A percentile compares a stretch with the other conserved stretches of the same genome.
These are phyloP conservation scores for Lysandra coridon DNA, from an alignment of 2,888 invertebrate genomes.

Conservation along the genomic window DNA sequence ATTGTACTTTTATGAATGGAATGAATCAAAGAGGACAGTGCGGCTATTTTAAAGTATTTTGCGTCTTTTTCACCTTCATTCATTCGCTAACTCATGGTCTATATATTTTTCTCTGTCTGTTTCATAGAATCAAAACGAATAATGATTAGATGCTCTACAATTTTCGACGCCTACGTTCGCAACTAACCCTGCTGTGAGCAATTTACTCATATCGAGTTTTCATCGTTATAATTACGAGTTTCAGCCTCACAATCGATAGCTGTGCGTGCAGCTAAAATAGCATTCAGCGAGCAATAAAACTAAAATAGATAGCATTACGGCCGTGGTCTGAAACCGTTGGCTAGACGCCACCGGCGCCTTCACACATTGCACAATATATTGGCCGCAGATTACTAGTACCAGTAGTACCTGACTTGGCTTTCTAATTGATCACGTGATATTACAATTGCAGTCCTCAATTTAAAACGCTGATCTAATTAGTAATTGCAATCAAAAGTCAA, in stretches of 20 bases:
- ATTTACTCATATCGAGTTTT: not conserved
- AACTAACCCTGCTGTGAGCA: not conserved
- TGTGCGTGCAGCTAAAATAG: constrained; percentile 34
- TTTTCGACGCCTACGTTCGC: not conserved
- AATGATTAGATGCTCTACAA: not conserved
- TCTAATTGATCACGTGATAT: constrained; percentile 31
- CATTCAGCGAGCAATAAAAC: constrained; percentile 36
- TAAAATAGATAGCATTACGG: constrained; percentile 42
- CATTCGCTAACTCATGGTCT: constrained; percentile 11
- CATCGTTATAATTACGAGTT: not conserved
- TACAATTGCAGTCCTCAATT: not conserved
- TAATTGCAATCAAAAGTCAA: not conserved
- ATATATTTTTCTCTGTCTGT: not conserved
- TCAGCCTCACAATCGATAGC: constrained; percentile 10
- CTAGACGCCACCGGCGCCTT: constrained; percentile 44
- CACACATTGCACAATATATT: constrained; percentile 45
- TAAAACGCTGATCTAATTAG: constrained; percentile 16
- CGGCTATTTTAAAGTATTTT: constrained; percentile 19
- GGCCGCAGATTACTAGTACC: constrained; percentile 29
- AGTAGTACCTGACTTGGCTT: constrained; percentile 30
- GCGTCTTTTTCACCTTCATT: not conserved
- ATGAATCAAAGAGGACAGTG: not conserved
- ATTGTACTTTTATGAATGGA: constrained; percentile 8
- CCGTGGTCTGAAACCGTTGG: constrained; percentile 47
- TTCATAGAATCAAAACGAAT: not conserved